A percentile compares a stretch with the other conserved stretches of the same genome.
phyloP scores from a whole-genome alignment of 2,797 vertebrate species.

The Falco rusticolus region DNA sequence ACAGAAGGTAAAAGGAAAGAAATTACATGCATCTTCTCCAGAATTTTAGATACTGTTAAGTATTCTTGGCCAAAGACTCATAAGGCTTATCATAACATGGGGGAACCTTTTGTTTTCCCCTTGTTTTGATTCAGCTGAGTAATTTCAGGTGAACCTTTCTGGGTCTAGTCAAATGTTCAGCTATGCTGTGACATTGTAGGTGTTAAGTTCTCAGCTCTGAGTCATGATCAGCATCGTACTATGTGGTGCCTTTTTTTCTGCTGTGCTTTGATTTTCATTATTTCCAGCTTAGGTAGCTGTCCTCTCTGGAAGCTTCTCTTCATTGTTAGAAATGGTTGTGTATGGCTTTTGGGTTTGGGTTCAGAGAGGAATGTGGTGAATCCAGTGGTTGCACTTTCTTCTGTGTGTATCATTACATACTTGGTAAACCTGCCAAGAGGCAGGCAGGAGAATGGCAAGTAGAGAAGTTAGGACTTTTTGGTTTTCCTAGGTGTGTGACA shows the following conservation, averaged over 20 bases:
- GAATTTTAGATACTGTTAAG: background rate
- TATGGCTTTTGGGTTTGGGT: background rate
- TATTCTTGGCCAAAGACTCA: background rate
- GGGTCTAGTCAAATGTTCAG: background rate
- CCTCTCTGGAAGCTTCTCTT: background rate
- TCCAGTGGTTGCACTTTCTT: background rate
- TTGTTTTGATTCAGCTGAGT: background rate
- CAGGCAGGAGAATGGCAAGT: background rate
- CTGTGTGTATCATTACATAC: background rate
- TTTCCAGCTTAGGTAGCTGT: background rate
- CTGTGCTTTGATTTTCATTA: background rate
- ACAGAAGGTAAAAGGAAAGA: background rate
- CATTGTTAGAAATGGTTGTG: background rate
- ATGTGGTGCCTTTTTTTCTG: background rate
- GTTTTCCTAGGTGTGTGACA: background rate
- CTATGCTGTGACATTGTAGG: background rate
- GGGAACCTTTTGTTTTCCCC: background rate
- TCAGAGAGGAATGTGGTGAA: conserved; percentile 24
- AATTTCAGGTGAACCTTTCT: background rate
- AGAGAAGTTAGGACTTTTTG: background rate
- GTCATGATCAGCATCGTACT: background rate
- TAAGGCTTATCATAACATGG: background rate
- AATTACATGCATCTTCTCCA: background rate
- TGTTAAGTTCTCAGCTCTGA: background rate
- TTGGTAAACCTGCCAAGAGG: background rate